Base-by-base conservation (phyloP, 2,113 vertebrate genomes). In the Nestor notabilis region DNA sequence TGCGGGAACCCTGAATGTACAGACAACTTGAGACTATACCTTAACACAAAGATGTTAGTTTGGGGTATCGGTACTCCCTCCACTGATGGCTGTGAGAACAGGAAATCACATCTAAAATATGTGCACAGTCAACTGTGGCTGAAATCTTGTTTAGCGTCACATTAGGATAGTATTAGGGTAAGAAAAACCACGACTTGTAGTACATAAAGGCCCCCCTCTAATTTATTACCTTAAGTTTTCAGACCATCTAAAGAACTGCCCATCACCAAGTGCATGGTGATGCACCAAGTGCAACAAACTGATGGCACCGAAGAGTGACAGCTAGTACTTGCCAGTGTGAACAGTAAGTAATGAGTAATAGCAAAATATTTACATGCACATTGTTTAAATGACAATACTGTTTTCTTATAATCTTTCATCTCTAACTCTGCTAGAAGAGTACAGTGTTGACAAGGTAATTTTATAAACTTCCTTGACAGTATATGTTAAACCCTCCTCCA, bases 381-480 rank as follows among this genome's bases (percentile, higher is more conserved):
- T 88, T 82, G 95, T 96, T 97, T 97, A 97, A 97, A 97, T 55
- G 96, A 96, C 98, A 97, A 95, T 97, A 97, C 94, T 10, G 60
- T 97, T 98, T 97, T 94, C 95, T 91, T 96, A 94, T 97, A 96
- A 96, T 96, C 92, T 97, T 92, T 96, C n/a, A n/a, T n/a, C 93
- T 94, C 88, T 95, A 95, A 91, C 81, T 94, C 66, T 94, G 83
- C 91, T 97, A 92, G 95, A 97, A 97, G 94, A 94, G 87, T 81
- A 95, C 65, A 93, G 90, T 82, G 85, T 95, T 97, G 97, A 97
- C 96, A 94, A 1, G 88, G 85, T 97, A 96, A 98, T 98, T 98
- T 97, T 95, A 97, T 96, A 96, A 98, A 97, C 94, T 97, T 98
- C 92, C 86, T 94, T 97, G 96, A 97, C 93, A 97, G 95, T 97